A percentile compares a stretch with the other conserved stretches of the same genome.
phyloP scores from a whole-genome alignment of 37 sponge, comb jelly and placozoan genomes.

The Ianthella basta region DNA sequence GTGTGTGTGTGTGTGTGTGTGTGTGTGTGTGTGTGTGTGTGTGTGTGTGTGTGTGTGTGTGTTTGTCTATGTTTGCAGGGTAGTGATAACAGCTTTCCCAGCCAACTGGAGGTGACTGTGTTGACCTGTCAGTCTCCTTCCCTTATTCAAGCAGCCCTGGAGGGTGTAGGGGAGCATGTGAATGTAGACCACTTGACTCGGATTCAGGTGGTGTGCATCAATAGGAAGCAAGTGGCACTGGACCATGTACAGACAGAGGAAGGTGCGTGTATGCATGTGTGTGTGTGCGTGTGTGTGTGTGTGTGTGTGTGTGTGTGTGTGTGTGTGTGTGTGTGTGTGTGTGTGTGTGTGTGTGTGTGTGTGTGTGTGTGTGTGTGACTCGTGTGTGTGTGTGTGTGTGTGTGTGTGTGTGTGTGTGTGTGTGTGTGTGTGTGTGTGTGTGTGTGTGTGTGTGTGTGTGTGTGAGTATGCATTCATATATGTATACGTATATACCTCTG shows the following conservation, averaged over 20 bases:
- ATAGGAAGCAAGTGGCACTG: neutral
- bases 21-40: no score
- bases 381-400: no score
- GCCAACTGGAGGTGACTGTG: constrained; percentile 67
- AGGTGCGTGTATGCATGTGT: neutral
- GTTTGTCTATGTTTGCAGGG: neutral
- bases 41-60: no score
- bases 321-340: no score
- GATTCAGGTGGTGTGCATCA: constrained; percentile 61
- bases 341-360: no score
- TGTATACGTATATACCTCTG: no score
- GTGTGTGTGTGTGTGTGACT: no score
- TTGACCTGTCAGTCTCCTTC: constrained; percentile 43
- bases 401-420: no score
- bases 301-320: neutral
- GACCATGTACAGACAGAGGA: neutral
- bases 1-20: no score
- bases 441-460: no score
- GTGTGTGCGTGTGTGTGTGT: neutral
- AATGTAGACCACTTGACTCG: constrained; percentile 63
- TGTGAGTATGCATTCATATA: no score
- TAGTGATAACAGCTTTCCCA: constrained; percentile 23
- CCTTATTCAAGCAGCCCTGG: constrained; percentile 13
- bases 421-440: no score
- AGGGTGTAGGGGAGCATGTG: constrained; percentile 31